Conservation (phyloP, 2,797 vertebrate genomes). For the Myotis daubentonii region DNA sequence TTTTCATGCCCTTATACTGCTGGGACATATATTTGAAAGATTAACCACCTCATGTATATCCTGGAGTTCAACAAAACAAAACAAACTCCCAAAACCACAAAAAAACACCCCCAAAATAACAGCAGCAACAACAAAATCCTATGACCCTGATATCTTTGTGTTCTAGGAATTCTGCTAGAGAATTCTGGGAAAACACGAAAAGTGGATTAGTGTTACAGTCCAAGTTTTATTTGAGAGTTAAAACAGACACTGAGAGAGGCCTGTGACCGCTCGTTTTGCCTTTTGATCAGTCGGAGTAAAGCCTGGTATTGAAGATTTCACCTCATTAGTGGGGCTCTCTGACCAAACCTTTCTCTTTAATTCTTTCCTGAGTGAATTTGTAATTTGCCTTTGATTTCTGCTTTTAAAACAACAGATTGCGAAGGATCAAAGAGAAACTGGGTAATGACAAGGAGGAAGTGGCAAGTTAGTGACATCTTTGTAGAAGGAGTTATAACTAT, state of each 20-base stretch:
- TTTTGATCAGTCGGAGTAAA: constrained; percentile 73
- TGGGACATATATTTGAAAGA: background rate
- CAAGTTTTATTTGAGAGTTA: constrained; percentile 52
- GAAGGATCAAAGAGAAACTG: constrained; percentile 73
- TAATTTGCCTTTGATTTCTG: constrained; percentile 75
- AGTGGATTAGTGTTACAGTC: constrained; percentile 12
- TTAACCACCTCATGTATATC: constrained; percentile 30
- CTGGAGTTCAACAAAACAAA: background rate
- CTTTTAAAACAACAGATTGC: constrained; percentile 69
- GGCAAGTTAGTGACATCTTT: constrained; percentile 66
- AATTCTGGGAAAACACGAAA: constrained; percentile 65
- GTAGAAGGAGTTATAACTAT: constrained; percentile 49
- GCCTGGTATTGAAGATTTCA: constrained; percentile 52
- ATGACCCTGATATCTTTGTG: background rate
- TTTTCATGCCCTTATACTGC: background rate
- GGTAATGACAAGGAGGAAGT: constrained; percentile 74
- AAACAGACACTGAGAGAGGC: constrained; percentile 38
- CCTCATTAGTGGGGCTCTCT: constrained; percentile 67
- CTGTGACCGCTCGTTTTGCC: constrained; percentile 62
- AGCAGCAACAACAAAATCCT: background rate
- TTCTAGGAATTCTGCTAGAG: constrained; percentile 49
- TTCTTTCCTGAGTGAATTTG: constrained; percentile 75
- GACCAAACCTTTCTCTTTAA: constrained; percentile 68
- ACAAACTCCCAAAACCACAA: background rate
- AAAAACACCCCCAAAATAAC: background rate